phyloP scores from a whole-genome alignment of 2,113 vertebrate genomes.

The Onychorhynchus coronatus region DNA sequence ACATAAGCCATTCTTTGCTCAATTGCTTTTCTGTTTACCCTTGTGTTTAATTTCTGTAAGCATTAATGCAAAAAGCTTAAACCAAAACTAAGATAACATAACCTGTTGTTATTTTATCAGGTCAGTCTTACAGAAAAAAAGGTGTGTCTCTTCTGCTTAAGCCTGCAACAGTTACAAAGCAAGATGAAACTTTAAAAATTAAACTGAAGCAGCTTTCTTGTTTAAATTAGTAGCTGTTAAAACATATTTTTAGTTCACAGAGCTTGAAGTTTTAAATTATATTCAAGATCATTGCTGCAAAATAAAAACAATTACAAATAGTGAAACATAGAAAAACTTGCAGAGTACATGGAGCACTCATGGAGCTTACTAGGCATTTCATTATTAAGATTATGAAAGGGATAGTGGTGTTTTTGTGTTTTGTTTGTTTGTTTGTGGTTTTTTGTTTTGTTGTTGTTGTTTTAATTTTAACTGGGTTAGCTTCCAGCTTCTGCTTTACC shows the following conservation, averaged over 20 bases:
- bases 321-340: neutral
- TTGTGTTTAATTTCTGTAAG: neutral
- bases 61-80: neutral
- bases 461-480: neutral
- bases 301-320: neutral
- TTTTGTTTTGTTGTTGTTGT: neutral
- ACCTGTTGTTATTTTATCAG: neutral
- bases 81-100: neutral
- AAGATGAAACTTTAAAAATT: neutral
- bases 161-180: neutral
- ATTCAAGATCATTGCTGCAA: neutral
- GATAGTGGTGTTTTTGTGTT: no score
- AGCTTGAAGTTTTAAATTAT: neutral
- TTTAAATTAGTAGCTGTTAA: neutral
- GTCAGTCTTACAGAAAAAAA: neutral
- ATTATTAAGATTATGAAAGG: neutral
- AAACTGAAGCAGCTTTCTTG: neutral
- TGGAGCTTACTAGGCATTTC: neutral
- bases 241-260: neutral
- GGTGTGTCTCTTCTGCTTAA: neutral
- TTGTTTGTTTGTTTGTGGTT: no score
- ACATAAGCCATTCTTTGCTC: neutral
- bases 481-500: neutral
- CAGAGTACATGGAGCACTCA: neutral
- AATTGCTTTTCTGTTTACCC: neutral